These are phyloP conservation scores for Galago senegalensis DNA, from an alignment of 2,797 vertebrate species.

Conservation along the genomic window DNA sequence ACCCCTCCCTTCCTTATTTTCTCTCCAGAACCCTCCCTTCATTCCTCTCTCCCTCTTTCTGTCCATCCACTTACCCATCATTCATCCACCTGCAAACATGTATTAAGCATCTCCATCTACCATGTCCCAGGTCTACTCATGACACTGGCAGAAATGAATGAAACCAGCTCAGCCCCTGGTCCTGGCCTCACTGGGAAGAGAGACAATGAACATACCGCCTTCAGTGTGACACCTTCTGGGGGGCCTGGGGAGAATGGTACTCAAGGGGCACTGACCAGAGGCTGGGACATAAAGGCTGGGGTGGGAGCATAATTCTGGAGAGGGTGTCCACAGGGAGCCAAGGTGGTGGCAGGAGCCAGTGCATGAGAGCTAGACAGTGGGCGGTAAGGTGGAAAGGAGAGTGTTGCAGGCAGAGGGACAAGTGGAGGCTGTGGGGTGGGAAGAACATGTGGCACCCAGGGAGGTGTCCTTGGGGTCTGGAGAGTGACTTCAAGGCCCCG, in stretches of 20 bases:
- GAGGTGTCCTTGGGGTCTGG: background rate
- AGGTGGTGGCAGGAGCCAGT: background rate
- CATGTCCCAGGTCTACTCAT: background rate
- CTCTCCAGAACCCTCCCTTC: background rate
- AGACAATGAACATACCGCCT: no score
- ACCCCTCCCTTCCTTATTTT: background rate
- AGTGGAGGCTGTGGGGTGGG: background rate
- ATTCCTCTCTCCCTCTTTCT: background rate
- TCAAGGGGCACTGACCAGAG: background rate
- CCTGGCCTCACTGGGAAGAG: background rate
- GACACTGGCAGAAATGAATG: background rate
- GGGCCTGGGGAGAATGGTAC: background rate
- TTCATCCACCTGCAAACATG: background rate
- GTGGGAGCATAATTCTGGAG: background rate
- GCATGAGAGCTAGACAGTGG: background rate
- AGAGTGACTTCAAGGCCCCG: background rate
- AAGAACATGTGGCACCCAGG: background rate
- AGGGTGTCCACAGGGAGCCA: background rate
- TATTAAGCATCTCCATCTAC: no score
- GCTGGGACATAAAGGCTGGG: background rate
- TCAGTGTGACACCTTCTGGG: background rate
- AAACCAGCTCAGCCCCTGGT: background rate
- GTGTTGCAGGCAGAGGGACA: background rate
- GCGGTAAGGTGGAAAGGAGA: background rate
- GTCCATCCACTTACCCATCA: background rate